These are phyloP conservation scores for Agonopterix subpropinquella DNA, from an alignment of 2,888 invertebrate genomes.

Conservation along the genomic window DNA sequence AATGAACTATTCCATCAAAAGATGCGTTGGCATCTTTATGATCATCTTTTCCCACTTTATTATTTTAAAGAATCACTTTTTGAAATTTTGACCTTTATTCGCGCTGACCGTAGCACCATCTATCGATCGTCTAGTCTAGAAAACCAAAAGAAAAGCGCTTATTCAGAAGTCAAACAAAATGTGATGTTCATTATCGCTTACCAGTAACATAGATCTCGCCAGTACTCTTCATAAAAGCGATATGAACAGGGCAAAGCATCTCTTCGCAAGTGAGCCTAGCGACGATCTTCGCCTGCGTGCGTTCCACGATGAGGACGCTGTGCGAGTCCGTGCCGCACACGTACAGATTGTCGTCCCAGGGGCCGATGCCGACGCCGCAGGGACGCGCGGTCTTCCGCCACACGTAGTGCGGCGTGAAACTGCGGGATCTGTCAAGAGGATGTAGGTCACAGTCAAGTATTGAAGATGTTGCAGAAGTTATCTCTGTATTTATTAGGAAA, in stretches of 20 bases:
- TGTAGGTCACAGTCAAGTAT: too few relatives aligned
- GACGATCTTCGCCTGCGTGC: slow-evolving; percentile 66
- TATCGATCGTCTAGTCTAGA: too few relatives aligned
- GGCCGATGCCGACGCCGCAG: slow-evolving; percentile 79
- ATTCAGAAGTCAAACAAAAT: too few relatives aligned
- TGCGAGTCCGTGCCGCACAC: slow-evolving; percentile 82
- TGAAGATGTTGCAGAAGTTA: slow-evolving; percentile 1
- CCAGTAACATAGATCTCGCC: slow-evolving; percentile 78
- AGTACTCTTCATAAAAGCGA: slow-evolving; percentile 73
- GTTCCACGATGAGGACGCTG: slow-evolving; percentile 67
- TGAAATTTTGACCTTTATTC: too few relatives aligned
- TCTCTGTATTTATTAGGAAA: slow-evolving; percentile 10
- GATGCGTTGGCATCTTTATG: too few relatives aligned
- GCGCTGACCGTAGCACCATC: too few relatives aligned
- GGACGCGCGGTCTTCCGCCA: slow-evolving; percentile 79
- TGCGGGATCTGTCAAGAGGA: slow-evolving; percentile 50
- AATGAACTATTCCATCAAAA: too few relatives aligned
- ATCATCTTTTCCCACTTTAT: too few relatives aligned
- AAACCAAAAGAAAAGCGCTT: too few relatives aligned
- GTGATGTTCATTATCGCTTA: slow-evolving; percentile 16
- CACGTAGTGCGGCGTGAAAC: slow-evolving; percentile 70
- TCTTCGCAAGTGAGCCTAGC: slow-evolving; percentile 68
- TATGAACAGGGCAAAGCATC: slow-evolving; percentile 78
- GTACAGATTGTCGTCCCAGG: slow-evolving; percentile 76
- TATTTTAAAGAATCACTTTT: too few relatives aligned